phyloP scores from a whole-genome alignment of 2,797 vertebrate genomes.

The Cuculus canorus region DNA sequence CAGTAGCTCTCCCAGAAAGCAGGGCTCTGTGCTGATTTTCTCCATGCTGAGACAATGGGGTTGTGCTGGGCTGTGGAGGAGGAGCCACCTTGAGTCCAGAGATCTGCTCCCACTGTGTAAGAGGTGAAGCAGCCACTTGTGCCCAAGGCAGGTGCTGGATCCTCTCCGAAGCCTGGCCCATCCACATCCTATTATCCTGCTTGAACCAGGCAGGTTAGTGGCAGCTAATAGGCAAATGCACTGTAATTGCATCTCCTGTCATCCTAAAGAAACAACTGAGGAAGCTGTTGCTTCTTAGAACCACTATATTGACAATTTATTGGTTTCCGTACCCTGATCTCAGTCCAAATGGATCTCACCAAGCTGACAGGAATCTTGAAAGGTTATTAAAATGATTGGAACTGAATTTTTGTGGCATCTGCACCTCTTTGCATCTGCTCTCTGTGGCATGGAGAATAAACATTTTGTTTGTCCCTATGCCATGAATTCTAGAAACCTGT shows the following conservation, averaged over 20 bases:
- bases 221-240: too few species aligned
- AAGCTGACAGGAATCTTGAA: neutral
- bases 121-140: fast-evolving
- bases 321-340: neutral
- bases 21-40: neutral
- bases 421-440: neutral
- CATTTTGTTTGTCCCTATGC: neutral
- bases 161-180: neutral
- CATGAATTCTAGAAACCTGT: neutral
- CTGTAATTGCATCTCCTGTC: too few species aligned
- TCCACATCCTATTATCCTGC: neutral
- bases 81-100: fast-evolving
- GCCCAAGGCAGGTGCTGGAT: neutral
- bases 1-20: neutral
- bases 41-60: fast-evolving
- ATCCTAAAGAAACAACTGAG: neutral
- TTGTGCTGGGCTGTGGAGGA: neutral
- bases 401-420: neutral
- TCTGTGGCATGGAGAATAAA: neutral
- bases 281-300: neutral
- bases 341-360: neutral
- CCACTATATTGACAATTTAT: neutral
- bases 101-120: too few species aligned
- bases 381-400: neutral
- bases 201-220: neutral